Percentiles rank a stretch among this genome's conserved stretches.
phyloP scores from a whole-genome alignment of 2,113 vertebrate species.

The Daboia siamensis region DNA sequence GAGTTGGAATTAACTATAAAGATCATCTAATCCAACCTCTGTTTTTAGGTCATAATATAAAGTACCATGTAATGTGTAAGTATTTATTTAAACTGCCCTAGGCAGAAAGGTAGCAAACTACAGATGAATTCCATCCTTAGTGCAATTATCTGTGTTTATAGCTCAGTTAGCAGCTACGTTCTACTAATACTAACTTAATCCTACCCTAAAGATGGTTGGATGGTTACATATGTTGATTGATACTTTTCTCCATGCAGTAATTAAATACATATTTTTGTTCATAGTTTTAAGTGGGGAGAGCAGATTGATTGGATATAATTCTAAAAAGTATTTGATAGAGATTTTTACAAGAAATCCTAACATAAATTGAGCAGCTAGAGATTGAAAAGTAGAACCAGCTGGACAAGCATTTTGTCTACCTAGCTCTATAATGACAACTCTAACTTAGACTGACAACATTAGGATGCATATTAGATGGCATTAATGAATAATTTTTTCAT shows the following conservation, averaged over 20 bases:
- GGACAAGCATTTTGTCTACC: not conserved
- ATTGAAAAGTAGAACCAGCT: not conserved
- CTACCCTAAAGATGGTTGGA: not conserved
- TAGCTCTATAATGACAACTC: not conserved
- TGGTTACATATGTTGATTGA: not conserved
- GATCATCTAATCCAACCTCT: not conserved
- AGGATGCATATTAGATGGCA: not conserved
- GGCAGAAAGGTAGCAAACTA: not conserved
- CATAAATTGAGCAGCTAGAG: not conserved
- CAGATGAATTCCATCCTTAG: rapidly evolving
- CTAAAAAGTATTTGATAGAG: not conserved
- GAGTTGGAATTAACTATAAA: not conserved
- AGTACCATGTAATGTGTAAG: not conserved
- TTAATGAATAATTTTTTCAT: not conserved
- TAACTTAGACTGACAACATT: not conserved
- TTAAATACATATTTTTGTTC: not conserved
- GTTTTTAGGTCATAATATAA: not conserved
- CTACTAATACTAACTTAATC: not conserved
- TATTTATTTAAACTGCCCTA: not conserved
- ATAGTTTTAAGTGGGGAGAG: not conserved
- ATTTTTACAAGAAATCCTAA: not conserved
- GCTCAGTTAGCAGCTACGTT: not conserved
- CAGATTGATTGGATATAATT: not conserved
- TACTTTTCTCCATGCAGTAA: not conserved
- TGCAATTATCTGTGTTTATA: not conserved